These are phyloP conservation scores for Catocala sponsa DNA, from an alignment of 2,888 invertebrate species.

Conservation along the genomic window DNA sequence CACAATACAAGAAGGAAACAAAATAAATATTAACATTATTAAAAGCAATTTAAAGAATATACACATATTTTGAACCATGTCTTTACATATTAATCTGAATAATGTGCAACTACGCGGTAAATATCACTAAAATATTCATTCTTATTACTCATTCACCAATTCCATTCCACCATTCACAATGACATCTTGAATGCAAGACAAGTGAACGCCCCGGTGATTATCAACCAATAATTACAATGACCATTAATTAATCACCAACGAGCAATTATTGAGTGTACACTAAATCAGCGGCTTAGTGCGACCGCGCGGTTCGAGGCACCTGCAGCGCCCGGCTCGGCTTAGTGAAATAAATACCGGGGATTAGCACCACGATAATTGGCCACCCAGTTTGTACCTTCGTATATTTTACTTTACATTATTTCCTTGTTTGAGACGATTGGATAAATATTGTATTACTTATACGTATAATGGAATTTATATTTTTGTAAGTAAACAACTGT, in stretches of 20 bases:
- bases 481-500: too few species aligned
- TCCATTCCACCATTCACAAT: too few species aligned
- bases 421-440: neutral
- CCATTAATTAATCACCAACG: neutral
- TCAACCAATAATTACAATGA: neutral
- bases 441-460: too few species aligned
- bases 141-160: neutral
- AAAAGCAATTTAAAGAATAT: too few species aligned
- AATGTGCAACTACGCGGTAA: too few species aligned
- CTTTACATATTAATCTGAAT: too few species aligned
- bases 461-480: too few species aligned
- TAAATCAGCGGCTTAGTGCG: constrained; percentile 46
- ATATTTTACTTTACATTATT: constrained; percentile 15
- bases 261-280: constrained; percentile 29
- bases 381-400: constrained; percentile 30
- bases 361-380: constrained; percentile 54
- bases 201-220: neutral
- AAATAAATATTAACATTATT: too few species aligned
- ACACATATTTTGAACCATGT: too few species aligned
- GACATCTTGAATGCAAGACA: neutral
- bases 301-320: constrained; percentile 44
- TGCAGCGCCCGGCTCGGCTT: constrained; percentile 46
- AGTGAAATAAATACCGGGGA: constrained; percentile 46
- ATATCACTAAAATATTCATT: too few species aligned
- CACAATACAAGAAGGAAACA: too few species aligned